Base-by-base conservation (phyloP, 1,140 invertebrate genomes). In the Geopemphigus sp. region DNA sequence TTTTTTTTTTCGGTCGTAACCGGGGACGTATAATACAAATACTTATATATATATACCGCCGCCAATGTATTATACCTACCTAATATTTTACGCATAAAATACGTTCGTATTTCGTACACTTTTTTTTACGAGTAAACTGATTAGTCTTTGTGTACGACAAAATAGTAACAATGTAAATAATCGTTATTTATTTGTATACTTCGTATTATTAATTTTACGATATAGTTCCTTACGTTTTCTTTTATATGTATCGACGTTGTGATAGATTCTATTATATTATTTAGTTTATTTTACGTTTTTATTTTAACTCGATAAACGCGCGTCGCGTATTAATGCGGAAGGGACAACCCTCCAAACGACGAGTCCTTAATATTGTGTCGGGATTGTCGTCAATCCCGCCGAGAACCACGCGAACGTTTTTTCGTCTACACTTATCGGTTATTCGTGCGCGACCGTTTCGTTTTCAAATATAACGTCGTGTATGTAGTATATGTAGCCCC, bases 151-250 rank as follows among this genome's bases (percentile, higher is more conserved):
- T 47, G 24, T 15, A 68, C 32, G 19, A 68, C 1, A 39, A 54
- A 54, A 54, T 15, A 53, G 15, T 14, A 22, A 80, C 14, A 57
- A 50, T 57, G 80, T 74, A 81, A 74, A 70, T 81, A 81, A 50
- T 64, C 66, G 56, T 64, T 80, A 81, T 59, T 70, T 81, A 82
- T 63, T 64, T 82, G 61, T 68, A 72, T 78, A 59, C 76, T 81
- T 82, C 22, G 64, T n/a, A n/a, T 54, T 76, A 76, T 76, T 76
- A 57, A 57, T 73, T 73, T 56, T 73, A 74, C 39, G 72, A 82
- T 66, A 82, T 70, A 68, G 81, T 70, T 68, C 80, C 81, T 63
- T 80, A 76, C 63, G 66, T 73, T 76, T 76, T 81, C 24, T 50
- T 47, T 68, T 50, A 24, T 47, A 47, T 68, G 47, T 68, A 47